Conservation (phyloP, 2,797 vertebrate genomes). For the Echeneis naucrates region DNA sequence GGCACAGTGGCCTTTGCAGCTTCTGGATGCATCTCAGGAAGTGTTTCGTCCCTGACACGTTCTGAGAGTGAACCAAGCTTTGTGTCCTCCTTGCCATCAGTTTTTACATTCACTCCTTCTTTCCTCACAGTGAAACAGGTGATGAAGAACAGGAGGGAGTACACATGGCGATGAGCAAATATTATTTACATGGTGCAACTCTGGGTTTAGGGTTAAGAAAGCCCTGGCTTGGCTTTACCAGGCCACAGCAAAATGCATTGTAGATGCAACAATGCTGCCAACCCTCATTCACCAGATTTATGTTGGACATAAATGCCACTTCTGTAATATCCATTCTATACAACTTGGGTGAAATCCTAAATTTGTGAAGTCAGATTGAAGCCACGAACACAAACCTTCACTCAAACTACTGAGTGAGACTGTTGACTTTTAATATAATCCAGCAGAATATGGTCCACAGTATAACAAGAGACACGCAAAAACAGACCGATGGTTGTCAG, state of each 20-base stretch:
- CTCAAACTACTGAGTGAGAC: neutral
- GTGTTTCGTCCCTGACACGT: conserved; percentile 31
- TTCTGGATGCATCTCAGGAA: conserved; percentile 38
- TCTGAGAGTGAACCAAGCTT: conserved; percentile 87
- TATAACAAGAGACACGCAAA: conserved; percentile 8
- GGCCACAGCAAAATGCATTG: conserved; percentile 19
- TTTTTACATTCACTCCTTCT: conserved; percentile 96
- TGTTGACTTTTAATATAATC: conserved; percentile 7
- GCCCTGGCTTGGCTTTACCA: conserved; percentile 15
- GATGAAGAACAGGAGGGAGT: conserved; percentile 70
- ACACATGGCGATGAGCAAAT: conserved; percentile 85
- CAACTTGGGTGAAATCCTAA: conserved; percentile 3
- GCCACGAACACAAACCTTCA: conserved; percentile 16
- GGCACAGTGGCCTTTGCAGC: conserved; percentile 33
- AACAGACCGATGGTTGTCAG: conserved; percentile 5
- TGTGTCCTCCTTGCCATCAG: conserved; percentile 80
- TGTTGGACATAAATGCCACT: conserved; percentile 8
- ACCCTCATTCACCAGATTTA: neutral
- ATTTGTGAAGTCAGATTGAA: conserved; percentile 52
- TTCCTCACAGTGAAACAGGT: conserved; percentile 95
- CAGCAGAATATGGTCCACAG: conserved; percentile 42
- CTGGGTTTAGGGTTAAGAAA: conserved; percentile 1
- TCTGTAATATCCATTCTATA: conserved; percentile 1
- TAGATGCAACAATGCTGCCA: conserved; percentile 26
- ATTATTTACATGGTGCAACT: neutral